Conservation (phyloP, 2,113 vertebrate genomes). For the Elephas maximus region DNA sequence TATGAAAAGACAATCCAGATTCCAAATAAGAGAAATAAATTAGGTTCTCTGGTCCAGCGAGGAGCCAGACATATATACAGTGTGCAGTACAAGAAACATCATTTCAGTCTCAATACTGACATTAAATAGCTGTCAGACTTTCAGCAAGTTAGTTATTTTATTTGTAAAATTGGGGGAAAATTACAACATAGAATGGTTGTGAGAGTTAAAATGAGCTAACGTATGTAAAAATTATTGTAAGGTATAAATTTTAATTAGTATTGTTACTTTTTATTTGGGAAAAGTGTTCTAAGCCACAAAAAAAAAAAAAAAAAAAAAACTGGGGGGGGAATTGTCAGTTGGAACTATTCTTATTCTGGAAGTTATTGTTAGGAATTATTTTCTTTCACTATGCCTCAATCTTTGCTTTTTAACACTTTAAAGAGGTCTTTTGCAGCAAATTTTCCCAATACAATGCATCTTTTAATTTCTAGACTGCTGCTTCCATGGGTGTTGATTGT, state of each 20-base stretch:
- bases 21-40: background rate
- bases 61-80: background rate
- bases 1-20: background rate
- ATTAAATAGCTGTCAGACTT: background rate
- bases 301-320: background rate
- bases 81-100: background rate
- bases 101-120: background rate
- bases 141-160: background rate
- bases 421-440: no score
- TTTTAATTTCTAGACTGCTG: no score
- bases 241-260: conserved; percentile 20
- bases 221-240: background rate
- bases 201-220: background rate
- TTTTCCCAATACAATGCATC: no score
- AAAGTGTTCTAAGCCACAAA: background rate
- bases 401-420: no score
- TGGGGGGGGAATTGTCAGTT: background rate
- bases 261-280: background rate
- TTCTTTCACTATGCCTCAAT: background rate
- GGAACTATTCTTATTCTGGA: background rate
- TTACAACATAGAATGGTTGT: background rate
- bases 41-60: background rate
- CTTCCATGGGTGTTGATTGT: no score
- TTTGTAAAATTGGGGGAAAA: background rate
- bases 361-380: background rate